phyloP scores from a whole-genome alignment of 2,113 vertebrate species.

The Dunckerocampus dactyliophorus region DNA sequence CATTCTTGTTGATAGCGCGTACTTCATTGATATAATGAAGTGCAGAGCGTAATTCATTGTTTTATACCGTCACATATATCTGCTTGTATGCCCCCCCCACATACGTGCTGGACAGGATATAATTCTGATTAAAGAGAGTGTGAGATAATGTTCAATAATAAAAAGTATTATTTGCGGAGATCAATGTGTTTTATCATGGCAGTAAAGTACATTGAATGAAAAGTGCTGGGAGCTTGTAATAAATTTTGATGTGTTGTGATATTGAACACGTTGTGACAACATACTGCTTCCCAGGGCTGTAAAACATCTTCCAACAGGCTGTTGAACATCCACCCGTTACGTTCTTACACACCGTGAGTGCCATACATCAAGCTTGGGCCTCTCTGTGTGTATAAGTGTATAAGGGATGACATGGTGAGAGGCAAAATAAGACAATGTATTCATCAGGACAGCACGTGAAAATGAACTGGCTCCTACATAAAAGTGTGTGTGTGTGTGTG shows the following conservation, averaged over 20 bases:
- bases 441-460: conserved; percentile 43
- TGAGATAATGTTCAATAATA: conserved; percentile 73
- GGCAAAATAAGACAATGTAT: conserved; percentile 55
- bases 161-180: conserved; percentile 74
- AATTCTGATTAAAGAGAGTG: conserved; percentile 64
- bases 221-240: conserved; percentile 63
- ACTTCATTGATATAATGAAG: conserved; percentile 46
- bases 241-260: conserved; percentile 71
- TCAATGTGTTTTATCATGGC: conserved; percentile 63
- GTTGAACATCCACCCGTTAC: conserved; percentile 56
- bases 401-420: conserved; percentile 49
- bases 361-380: conserved; percentile 60
- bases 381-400: conserved; percentile 44
- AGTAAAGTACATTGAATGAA: conserved; percentile 73
- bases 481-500: conserved; percentile 23
- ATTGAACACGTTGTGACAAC: conserved; percentile 73
- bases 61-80: conserved; percentile 39
- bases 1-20: conserved; percentile 33
- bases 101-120: conserved; percentile 61
- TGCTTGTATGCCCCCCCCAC: conserved; percentile 26
- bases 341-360: conserved; percentile 41
- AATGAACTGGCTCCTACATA: conserved; percentile 22
- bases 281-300: conserved; percentile 61
- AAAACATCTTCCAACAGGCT: conserved; percentile 71
- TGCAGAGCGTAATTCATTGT: conserved; percentile 24